Evolutionary conservation across 2,113 vertebrate species (phyloP).

Genomic region (Haliaeetus leucogaster): DNA sequence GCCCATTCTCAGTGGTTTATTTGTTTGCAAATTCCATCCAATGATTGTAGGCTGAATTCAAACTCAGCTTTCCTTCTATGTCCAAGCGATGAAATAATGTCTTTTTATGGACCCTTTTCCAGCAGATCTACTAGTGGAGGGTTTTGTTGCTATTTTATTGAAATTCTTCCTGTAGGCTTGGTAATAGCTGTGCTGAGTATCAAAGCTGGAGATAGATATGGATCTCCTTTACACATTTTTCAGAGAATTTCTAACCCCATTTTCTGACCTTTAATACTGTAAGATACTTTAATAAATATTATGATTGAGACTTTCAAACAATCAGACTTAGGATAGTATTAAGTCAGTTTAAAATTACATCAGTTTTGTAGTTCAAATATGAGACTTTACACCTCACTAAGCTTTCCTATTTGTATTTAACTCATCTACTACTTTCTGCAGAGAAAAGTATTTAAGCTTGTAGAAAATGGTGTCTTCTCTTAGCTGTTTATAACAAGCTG

Average conservation of each 20-base stretch:
- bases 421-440: background rate
- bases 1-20: background rate
- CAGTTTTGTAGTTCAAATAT: background rate
- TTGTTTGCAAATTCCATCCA: background rate
- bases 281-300: background rate
- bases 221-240: background rate
- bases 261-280: background rate
- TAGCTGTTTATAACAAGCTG: constrained; percentile 13
- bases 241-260: background rate
- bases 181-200: background rate
- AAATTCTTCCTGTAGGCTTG: background rate
- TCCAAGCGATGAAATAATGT: background rate
- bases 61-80: background rate
- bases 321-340: constrained; percentile 12
- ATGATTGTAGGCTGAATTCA: background rate
- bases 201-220: background rate
- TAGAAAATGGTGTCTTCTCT: constrained; percentile 34
- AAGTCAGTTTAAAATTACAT: constrained; percentile 36
- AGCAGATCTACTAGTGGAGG: background rate
- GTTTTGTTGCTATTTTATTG: background rate
- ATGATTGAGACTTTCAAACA: constrained; percentile 24
- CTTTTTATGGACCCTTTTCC: background rate
- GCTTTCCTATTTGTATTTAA: constrained; percentile 14
- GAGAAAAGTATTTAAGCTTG: constrained; percentile 14
- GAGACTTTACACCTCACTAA: background rate